phyloP scores from a whole-genome alignment of 2,888 invertebrate genomes.

The Omphaloscelis lunosa region DNA sequence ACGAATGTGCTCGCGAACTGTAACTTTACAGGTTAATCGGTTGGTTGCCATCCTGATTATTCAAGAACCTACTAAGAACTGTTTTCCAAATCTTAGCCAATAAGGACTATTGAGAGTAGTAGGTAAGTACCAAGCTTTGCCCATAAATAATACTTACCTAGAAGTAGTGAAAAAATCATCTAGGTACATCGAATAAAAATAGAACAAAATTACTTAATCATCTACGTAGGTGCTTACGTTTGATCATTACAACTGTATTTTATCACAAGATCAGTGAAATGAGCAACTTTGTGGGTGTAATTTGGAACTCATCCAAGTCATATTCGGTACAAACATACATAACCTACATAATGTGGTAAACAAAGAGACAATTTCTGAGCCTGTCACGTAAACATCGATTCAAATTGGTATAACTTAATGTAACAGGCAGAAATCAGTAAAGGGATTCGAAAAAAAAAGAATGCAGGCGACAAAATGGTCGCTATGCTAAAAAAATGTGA shows the following conservation, averaged over 20 bases:
- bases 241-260: constrained; percentile 42
- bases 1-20: neutral
- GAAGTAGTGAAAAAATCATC: neutral
- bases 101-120: neutral
- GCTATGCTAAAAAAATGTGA: constrained; percentile 79
- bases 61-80: neutral
- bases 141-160: neutral
- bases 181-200: neutral
- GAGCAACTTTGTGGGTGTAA: constrained; percentile 65
- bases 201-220: constrained; percentile 14
- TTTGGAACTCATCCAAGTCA: constrained; percentile 72
- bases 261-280: constrained; percentile 52
- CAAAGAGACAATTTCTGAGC: constrained; percentile 53
- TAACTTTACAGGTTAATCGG: neutral
- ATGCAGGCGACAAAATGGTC: constrained; percentile 78
- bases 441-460: constrained; percentile 68
- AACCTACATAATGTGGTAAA: constrained; percentile 58
- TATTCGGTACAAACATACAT: constrained; percentile 49
- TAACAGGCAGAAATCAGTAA: constrained; percentile 65
- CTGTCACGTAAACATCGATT: constrained; percentile 62
- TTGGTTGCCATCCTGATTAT: neutral
- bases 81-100: neutral
- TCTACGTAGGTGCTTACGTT: neutral
- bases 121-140: neutral
- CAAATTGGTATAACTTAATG: constrained; percentile 63